These are phyloP conservation scores for Paguma larvata DNA, from an alignment of 2,797 vertebrate species.

Conservation along the genomic window DNA sequence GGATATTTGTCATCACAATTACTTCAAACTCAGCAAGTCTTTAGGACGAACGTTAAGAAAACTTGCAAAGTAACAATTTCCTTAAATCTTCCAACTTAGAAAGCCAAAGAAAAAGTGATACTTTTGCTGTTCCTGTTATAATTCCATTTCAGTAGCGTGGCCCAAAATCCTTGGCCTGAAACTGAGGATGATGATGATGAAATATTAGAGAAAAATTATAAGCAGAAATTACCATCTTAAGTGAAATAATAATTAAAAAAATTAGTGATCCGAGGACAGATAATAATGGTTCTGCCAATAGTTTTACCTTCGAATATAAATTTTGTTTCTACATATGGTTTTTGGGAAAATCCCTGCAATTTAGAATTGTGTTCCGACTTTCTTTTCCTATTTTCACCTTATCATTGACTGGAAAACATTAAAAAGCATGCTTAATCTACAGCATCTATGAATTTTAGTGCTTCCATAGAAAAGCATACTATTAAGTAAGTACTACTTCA, in stretches of 20 bases:
- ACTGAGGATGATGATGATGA: background rate
- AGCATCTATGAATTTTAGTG: background rate
- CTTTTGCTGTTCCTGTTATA: background rate
- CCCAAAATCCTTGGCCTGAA: background rate
- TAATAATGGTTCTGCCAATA: background rate
- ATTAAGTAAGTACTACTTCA: background rate
- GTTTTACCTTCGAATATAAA: conserved; percentile 33
- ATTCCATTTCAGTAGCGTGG: background rate
- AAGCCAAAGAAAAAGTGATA: background rate
- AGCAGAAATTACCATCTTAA: background rate
- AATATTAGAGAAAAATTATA: background rate
- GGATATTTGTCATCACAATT: background rate
- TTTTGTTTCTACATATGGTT: background rate
- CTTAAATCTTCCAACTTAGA: conserved; percentile 27
- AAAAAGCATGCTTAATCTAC: background rate
- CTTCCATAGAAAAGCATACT: background rate
- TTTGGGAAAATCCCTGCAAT: background rate
- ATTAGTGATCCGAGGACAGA: background rate
- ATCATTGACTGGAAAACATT: background rate
- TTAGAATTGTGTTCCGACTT: background rate
- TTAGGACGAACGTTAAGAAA: background rate
- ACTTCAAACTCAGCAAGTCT: background rate
- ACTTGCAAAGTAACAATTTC: background rate
- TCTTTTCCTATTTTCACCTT: background rate
- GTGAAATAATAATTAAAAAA: background rate